A percentile compares a stretch with the other conserved stretches of the same genome.
Conservation (phyloP, 2,113 vertebrate species). For the Elgaria multicarinata region DNA sequence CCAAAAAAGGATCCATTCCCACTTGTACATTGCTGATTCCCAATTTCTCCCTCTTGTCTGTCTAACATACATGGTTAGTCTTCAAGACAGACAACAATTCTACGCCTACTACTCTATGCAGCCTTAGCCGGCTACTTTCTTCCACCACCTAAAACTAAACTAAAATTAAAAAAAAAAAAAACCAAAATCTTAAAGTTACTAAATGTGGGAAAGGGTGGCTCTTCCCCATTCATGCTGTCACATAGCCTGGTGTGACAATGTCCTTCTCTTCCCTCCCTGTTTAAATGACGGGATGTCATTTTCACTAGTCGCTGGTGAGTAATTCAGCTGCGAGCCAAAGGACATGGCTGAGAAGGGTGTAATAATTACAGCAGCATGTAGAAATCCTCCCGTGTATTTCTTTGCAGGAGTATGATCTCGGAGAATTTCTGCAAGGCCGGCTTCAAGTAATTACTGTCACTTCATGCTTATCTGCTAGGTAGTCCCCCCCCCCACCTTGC, state of each 20-base stretch:
- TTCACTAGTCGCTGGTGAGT: slow-evolving; percentile 37
- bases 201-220: background rate
- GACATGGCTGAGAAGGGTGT: slow-evolving; percentile 42
- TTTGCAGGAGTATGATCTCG: slow-evolving; percentile 61
- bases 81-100: background rate
- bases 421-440: slow-evolving; percentile 63
- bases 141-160: background rate
- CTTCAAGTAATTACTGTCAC: slow-evolving; percentile 71
- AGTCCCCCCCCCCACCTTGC: slow-evolving; percentile 36
- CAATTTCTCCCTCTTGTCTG: background rate
- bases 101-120: background rate
- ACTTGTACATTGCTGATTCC: background rate
- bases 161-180: no score
- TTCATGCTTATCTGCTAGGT: slow-evolving; percentile 67
- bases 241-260: background rate
- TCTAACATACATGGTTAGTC: background rate
- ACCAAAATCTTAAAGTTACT: background rate
- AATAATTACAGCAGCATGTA: slow-evolving; percentile 62
- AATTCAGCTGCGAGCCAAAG: slow-evolving; percentile 50
- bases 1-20: background rate
- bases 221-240: background rate
- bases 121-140: background rate
- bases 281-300: slow-evolving; percentile 49
- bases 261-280: background rate
- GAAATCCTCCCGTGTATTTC: slow-evolving; percentile 62